Evolutionary conservation across 2,888 invertebrate species (phyloP), one percentile per base, ranked within the genome.

Genomic region (Philopedon plagiatum): DNA sequence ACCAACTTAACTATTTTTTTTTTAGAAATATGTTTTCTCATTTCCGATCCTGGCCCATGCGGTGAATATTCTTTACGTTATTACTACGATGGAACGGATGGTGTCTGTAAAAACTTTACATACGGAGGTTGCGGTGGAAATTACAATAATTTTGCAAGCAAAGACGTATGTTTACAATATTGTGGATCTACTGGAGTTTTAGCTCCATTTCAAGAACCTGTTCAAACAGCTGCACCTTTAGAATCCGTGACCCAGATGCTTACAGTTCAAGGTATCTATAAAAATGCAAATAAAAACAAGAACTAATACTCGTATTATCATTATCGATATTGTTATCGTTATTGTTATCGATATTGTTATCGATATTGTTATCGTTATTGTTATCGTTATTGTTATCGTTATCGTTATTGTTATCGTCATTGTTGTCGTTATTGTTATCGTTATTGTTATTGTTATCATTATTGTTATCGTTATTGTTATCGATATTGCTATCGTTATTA

Each of bases 41-140:
- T 88, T 5, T 86, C 88, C 66, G 92, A 93, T 64, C 81, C 86
- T 0, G 95, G 96, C 0, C 89, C 90, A 0, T 95, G 95, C 82
- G 85, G 87, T 29, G 86, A 88, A 1, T 83, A 86, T 58, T 82
- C 86, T 75, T 84, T 87, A 0, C 89, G 90, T 65, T 96, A 92
- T 91, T 92, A 89, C 81, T 95, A 94, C 83, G 93, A 95, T 82
- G 87, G 89, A 32, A 81, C 85, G 8, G 89, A 91, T 57, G 94
- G 94, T 34, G 88, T 90, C 11, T 97, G 97, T 84, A 90, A 90
- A 74, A 89, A 90, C 79, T 97, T 97, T 87, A 84, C 88, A 57
- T 97, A 92, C 82, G 92, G 93, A 4, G 95, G 95, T 62, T 96
- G 96, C 81, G 90, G 89, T 1, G 94, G 95, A 29, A 96, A 96